Conservation (phyloP, 2,888 invertebrate species). For the Rhaphigaster nebulosa region DNA sequence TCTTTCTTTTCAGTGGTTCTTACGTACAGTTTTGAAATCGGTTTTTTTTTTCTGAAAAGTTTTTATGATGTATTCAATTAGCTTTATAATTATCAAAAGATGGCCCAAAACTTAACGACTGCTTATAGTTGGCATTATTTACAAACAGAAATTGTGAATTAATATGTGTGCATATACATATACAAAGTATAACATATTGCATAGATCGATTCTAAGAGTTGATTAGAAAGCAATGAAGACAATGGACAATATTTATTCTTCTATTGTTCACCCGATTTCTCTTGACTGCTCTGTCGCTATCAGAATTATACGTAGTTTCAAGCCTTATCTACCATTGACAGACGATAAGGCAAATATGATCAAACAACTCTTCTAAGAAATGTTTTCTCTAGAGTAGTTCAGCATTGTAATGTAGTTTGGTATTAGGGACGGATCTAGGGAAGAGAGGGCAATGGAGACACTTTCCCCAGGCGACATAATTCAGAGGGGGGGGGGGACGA, state of each 20-base stretch:
- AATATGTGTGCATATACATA: too few relatives aligned
- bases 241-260: slow-evolving; percentile 33
- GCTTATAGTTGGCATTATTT: too few relatives aligned
- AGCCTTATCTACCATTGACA: background rate
- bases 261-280: background rate
- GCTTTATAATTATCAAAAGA: too few relatives aligned
- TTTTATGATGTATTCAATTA: too few relatives aligned
- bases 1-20: too few relatives aligned
- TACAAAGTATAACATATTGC: background rate
- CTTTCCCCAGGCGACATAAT: too few relatives aligned
- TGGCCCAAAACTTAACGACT: too few relatives aligned
- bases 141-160: too few relatives aligned
- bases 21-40: too few relatives aligned
- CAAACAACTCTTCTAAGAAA: background rate
- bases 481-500: too few relatives aligned
- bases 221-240: slow-evolving; percentile 24
- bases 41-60: too few relatives aligned
- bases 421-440: background rate
- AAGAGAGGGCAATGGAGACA: too few relatives aligned
- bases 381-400: background rate
- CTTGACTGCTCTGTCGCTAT: background rate
- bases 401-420: background rate
- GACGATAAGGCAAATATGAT: background rate
- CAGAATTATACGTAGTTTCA: background rate
- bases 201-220: background rate